Conservation (phyloP, 2,113 vertebrate species). For the Syrrhaptes paradoxus region DNA sequence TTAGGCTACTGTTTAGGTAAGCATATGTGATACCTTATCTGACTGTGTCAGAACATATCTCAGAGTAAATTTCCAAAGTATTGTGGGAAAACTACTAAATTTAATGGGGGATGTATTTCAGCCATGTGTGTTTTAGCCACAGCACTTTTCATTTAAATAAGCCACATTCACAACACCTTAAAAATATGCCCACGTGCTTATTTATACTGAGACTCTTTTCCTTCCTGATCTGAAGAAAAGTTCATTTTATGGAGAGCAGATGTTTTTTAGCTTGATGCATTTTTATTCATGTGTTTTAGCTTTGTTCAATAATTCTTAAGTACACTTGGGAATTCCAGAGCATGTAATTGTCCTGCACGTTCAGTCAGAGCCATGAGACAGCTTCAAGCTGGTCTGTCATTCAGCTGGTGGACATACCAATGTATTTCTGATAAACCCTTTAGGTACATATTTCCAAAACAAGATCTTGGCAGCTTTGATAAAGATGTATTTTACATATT, state of each 20-base stretch:
- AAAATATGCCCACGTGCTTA: constrained; percentile 44
- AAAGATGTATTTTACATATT: constrained; percentile 20
- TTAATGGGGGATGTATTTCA: constrained; percentile 9
- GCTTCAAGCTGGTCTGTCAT: constrained; percentile 35
- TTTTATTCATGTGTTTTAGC: constrained; percentile 61
- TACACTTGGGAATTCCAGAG: constrained; percentile 33
- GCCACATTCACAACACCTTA: constrained; percentile 55
- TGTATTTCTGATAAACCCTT: not conserved
- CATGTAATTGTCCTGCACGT: constrained; percentile 54
- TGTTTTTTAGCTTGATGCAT: constrained; percentile 60
- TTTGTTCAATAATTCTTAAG: constrained; percentile 65
- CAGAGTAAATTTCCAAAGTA: constrained; percentile 9
- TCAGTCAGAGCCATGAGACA: constrained; percentile 5
- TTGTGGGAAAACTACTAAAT: not conserved
- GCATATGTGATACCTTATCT: constrained; percentile 48
- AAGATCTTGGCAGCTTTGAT: not conserved
- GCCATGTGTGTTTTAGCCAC: constrained; percentile 41
- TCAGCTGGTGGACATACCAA: constrained; percentile 12
- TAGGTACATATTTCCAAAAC: not conserved
- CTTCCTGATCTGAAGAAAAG: constrained; percentile 57
- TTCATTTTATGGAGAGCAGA: constrained; percentile 60
- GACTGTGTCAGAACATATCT: constrained; percentile 7
- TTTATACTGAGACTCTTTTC: constrained; percentile 52
- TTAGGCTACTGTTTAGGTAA: constrained; percentile 49
- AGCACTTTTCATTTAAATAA: constrained; percentile 37